Percentiles rank a stretch among this genome's conserved stretches.
Evolutionary conservation across 2,888 invertebrate species (phyloP).

Genomic region (Melitaea athalia): DNA sequence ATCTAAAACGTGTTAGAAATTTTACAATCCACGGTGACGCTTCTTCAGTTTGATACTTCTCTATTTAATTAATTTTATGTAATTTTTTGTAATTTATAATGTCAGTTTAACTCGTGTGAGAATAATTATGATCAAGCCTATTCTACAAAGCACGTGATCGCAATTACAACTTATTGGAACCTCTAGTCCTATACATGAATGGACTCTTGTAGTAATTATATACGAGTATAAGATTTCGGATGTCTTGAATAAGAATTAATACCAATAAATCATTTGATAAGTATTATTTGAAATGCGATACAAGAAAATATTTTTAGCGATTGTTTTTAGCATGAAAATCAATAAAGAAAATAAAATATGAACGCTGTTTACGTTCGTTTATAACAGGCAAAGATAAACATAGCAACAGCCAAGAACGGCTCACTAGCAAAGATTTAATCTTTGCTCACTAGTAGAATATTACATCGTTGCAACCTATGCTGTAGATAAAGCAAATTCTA

Average conservation of each 20-base stretch:
- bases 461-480: constrained; percentile 35
- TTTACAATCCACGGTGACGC: not conserved
- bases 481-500: constrained; percentile 25
- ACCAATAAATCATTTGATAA: not conserved
- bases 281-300: not conserved
- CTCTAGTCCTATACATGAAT: not conserved
- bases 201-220: not conserved
- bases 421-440: too few species aligned
- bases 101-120: constrained; percentile 3
- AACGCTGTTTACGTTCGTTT: constrained; percentile 43
- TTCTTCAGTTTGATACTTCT: not conserved
- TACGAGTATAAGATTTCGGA: too few species aligned
- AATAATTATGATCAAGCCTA: constrained; percentile 2
- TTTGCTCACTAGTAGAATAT: constrained; percentile 38
- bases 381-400: constrained; percentile 50
- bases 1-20: not conserved
- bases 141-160: constrained; percentile 3
- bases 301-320: constrained; percentile 46
- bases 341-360: constrained; percentile 55
- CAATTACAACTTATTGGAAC: not conserved
- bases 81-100: constrained; percentile 5
- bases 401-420: constrained; percentile 41
- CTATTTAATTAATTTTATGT: not conserved
- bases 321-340: constrained; percentile 42
- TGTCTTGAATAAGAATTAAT: not conserved